Conservation (phyloP, 2,797 vertebrate species). For the Notolepis coatsorum region DNA sequence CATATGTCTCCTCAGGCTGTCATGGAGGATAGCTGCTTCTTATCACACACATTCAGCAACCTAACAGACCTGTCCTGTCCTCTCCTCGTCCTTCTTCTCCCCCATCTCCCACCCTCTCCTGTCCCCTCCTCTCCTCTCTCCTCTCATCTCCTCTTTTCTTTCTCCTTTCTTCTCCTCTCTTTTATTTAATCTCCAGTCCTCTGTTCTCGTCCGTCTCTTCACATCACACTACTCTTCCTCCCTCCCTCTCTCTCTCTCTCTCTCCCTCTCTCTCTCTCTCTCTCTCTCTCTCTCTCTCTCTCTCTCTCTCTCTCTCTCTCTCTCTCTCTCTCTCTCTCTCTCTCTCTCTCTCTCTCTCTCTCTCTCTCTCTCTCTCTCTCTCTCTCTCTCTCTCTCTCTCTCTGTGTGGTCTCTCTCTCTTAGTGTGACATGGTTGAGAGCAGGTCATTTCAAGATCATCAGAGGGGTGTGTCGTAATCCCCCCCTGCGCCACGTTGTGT, state of each 20-base stretch:
- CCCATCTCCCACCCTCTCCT: too few species aligned
- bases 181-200: neutral
- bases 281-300: neutral
- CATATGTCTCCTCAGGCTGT: conserved; percentile 34
- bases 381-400: neutral
- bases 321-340: conserved; percentile 3
- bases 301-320: conserved; percentile 14
- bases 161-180: neutral
- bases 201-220: neutral
- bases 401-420: conserved; percentile 32
- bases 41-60: conserved; percentile 47
- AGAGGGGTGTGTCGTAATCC: conserved; percentile 36
- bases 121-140: neutral
- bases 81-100: too few species aligned
- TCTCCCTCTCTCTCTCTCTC: neutral
- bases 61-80: neutral
- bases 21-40: conserved; percentile 52
- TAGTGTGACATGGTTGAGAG: conserved; percentile 42
- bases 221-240: neutral
- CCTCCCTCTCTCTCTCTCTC: neutral
- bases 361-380: neutral
- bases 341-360: conserved; percentile 12
- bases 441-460: conserved; percentile 56
- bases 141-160: neutral
- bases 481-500: neutral